Evolutionary conservation across 2,888 invertebrate species (phyloP).

Genomic region (Acrocyrtus sp.): DNA sequence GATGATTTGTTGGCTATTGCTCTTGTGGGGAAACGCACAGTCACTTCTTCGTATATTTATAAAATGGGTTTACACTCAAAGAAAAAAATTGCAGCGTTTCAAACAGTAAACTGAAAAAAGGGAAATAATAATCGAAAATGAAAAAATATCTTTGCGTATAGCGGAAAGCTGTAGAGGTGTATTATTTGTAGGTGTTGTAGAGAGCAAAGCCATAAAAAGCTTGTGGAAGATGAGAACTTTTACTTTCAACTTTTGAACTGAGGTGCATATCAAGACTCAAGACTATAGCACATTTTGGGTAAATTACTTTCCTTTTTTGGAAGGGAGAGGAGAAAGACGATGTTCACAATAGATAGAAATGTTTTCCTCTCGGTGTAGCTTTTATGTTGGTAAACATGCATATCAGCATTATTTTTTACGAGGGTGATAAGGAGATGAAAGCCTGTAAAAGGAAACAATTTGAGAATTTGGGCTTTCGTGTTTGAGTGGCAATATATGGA

Average conservation of each 20-base stretch:
- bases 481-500: not conserved
- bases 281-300: too few species aligned
- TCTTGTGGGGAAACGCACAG: constrained; percentile 51
- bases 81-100: not conserved
- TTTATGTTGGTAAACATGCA: constrained; percentile 13
- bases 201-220: too few species aligned
- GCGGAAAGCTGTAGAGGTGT: too few species aligned
- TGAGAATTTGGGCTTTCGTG: constrained; percentile 21
- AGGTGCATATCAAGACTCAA: too few species aligned
- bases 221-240: too few species aligned
- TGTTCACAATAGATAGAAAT: too few species aligned
- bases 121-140: not conserved
- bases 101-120: not conserved
- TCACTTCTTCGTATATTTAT: not conserved
- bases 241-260: too few species aligned
- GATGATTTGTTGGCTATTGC: constrained; percentile 56
- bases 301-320: not conserved
- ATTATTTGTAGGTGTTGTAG: too few species aligned
- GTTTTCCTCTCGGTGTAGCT: too few species aligned
- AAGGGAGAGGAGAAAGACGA: too few species aligned
- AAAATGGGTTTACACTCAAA: too few species aligned
- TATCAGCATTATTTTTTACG: constrained; percentile 14
- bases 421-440: constrained; percentile 15
- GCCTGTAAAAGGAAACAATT: constrained; percentile 20
- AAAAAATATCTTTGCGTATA: too few species aligned